Base-by-base conservation (phyloP, 1,140 invertebrate genomes). In the Gryon sp. region DNA sequence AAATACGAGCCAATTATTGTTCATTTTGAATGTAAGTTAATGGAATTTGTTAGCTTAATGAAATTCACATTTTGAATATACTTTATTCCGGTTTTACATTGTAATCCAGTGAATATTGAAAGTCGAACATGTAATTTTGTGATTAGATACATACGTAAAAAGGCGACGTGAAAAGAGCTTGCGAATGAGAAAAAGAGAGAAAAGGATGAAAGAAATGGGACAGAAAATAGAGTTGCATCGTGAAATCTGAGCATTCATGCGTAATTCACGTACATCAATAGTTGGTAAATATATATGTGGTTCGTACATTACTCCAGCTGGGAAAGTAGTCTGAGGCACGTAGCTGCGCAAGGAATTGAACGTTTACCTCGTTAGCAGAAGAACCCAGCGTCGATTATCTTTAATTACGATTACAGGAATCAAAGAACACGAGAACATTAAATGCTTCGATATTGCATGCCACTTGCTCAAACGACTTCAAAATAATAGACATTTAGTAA, bases 331-430 rank as follows among this genome's bases (percentile, higher is more conserved):
- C 18, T 24, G 12, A 30, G 15, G 36, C 38, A 43, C 24, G 14
- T 40, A 50, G 8, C 24, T 69, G 8, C 19, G 28, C 8, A 18
- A 46, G 32, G 50, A 73, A 63, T 57, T 73, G 50, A 73, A 63
- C 32, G 52, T 63, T 57, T 34, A 36, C 19, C 28, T 57, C 50
- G 32, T 63, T 73, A 63, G 26, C 9, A 40, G 50, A 53, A 60
- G 55, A 60, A 41, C 7, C 50, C 24, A 48, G 65, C 69, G 41
- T 30, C 57, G 30, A 63, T 73, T 73, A 73, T 45, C 41, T 18
- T 52, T 73, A 48, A 73, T 65, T 73, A 50, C 52, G 69, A 73
- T 63, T 62, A 63, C 50, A 8, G 32, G 16, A 59, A 57, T 73
- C 69, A 65, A 73, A 73, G 34, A 73, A 48, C 50, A 63, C 16